A percentile compares a stretch with the other conserved stretches of the same genome.
Conservation (phyloP, 2,797 vertebrate genomes). For the Miichthys miiuy region DNA sequence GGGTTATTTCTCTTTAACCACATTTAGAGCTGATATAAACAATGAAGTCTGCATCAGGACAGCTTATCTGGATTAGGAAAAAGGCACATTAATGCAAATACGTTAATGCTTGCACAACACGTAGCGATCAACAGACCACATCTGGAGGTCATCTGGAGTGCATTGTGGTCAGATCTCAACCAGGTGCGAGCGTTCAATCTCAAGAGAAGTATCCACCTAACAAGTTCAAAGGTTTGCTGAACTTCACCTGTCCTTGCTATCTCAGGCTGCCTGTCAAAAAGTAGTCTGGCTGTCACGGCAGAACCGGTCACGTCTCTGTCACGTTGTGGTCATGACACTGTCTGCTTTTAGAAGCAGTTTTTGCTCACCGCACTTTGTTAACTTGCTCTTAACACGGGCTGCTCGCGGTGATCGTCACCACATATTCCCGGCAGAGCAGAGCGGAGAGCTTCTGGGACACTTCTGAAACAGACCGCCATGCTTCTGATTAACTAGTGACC, state of each 20-base stretch:
- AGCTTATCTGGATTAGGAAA: constrained; percentile 8
- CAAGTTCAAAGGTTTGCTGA: neutral
- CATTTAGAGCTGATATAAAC: constrained; percentile 32
- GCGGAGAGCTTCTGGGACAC: too few species aligned
- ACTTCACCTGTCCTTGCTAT: neutral
- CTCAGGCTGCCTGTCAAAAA: neutral
- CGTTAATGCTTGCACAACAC: constrained; percentile 13
- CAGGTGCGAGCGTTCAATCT: constrained; percentile 5
- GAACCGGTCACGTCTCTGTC: too few species aligned
- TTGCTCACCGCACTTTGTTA: too few species aligned
- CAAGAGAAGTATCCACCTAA: neutral
- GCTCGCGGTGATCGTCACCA: too few species aligned
- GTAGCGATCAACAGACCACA: neutral
- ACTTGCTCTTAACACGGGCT: too few species aligned
- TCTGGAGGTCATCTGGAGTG: constrained; percentile 27
- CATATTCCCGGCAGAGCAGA: too few species aligned
- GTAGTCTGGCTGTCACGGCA: too few species aligned
- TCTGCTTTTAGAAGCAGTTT: too few species aligned
- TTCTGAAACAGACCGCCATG: too few species aligned
- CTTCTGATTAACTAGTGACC: too few species aligned
- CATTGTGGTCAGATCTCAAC: constrained; percentile 15
- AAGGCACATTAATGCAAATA: constrained; percentile 9
- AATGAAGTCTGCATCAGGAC: constrained; percentile 3
- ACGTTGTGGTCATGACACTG: too few species aligned
- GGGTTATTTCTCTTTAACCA: constrained; percentile 9